Evolutionary conservation across 2,888 invertebrate species (phyloP), one percentile per base, ranked within the genome.

Genomic region (Acanthoscelides obtectus): DNA sequence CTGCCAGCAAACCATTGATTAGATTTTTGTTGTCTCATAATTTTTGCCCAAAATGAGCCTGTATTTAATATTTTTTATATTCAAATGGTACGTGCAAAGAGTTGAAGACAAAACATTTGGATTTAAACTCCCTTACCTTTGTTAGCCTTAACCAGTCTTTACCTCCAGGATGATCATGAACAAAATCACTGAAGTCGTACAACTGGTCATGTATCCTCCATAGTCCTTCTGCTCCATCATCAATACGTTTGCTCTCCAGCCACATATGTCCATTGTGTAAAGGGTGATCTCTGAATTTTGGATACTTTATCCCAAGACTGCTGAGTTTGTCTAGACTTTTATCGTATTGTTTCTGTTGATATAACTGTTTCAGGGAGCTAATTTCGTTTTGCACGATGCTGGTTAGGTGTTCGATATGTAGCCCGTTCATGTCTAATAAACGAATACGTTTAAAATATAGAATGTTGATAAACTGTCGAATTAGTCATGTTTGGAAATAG

Each of bases 141-240:
- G 92, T 90, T 69, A 91, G 85, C 22, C 86, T 84, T 69, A 94
- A 80, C 94, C 94, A 94, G 80, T 92, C 91, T 0, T 86, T 80
- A 0, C 97, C 95, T 67, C 96, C 96, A 0, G 97, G 98, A 87
- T 98, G 98, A 66, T 86, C 87, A 6, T 90, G 85, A 3, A 93
- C 86, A 82, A 96, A 98, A 22, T 89, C 87, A 0, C 90, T 90
- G 63, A 98, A 88, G 84, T 98, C 94, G 83, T 98, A 98, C 22
- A 98, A 86, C 70, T 87, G 86, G 83, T 94, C 88, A 77, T 91
- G 87, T 22, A 94, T 88, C 75, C 94, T 88, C 94, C 94, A 94
- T 1, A 93, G 83, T 19, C 89, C 90, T 81, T 93, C 92, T 0
- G 92, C 92, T 4, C 91, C 91, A 77, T 93, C 93, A 77, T 92